Evolutionary conservation across 1,140 invertebrate genomes (phyloP).

Genomic region (Drosophila aff.): DNA sequence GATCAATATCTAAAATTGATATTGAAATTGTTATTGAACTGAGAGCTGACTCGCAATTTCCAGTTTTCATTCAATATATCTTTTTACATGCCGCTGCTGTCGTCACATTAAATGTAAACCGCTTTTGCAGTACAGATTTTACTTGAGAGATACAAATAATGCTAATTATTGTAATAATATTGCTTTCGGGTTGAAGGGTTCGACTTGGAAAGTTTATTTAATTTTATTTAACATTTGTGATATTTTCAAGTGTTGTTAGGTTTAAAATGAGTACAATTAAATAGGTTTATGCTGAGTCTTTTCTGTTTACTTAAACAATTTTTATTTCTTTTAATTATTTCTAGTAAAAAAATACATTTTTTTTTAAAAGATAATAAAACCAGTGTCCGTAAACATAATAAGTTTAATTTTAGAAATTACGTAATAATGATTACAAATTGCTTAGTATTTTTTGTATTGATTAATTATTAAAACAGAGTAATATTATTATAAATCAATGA

Average conservation of each 20-base stretch:
- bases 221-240: not conserved
- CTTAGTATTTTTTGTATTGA: too few species aligned
- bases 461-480: too few species aligned
- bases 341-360: too few species aligned
- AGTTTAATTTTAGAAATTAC: too few species aligned
- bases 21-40: constrained; percentile 17
- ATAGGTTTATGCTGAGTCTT: too few species aligned
- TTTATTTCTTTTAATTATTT: too few species aligned
- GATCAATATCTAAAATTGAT: constrained; percentile 15
- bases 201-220: not conserved
- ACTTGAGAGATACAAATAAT: not conserved
- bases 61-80: constrained; percentile 20
- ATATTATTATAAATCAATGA: too few species aligned
- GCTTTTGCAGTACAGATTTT: not conserved
- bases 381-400: not conserved
- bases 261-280: not conserved
- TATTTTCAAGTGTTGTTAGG: too few species aligned
- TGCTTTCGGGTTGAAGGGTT: not conserved
- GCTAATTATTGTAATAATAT: constrained; percentile 7
- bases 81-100: constrained; percentile 1
- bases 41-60: constrained; percentile 1
- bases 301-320: too few species aligned
- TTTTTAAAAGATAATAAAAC: too few species aligned
- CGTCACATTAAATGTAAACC: not conserved
- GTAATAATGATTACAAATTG: too few species aligned